Base-by-base conservation (phyloP, 2,113 vertebrate species). In the Anas platyrhynchos region DNA sequence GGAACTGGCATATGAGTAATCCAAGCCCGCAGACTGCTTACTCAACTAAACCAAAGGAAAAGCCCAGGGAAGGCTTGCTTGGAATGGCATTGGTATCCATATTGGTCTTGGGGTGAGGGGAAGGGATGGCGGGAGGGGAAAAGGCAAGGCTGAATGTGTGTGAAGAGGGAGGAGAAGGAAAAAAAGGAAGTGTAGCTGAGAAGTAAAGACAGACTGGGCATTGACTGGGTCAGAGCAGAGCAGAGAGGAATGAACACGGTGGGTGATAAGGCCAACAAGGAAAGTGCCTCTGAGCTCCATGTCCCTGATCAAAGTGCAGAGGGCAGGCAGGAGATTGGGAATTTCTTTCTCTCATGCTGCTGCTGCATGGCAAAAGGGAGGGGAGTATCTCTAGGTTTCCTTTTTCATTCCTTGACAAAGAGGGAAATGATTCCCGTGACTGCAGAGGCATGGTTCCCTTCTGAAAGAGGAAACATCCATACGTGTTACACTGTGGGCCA, bases 391-490 rank as follows among this genome's bases (percentile, higher is more conserved):
- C 66, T 76, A 62, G 6, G 16, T 65, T 78, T 88, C 62, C 16
- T 66, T 76, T 83, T 88, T 83, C 32, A 32, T 80, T 73, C 25
- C 41, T 56, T 92, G 86, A 55, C 15, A 52, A 65, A 76, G 58
- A 76, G 3, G 55, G 34, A 96, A 95, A 83, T 3, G 0, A 85
- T 79, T 86, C 14, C 55, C 41, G 41, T 76, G 50, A 26, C 66
- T 91, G 46, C 50, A 85, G 62, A 73, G 50, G 50, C 29, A 38
- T 12, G 5, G 31, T 76, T 95, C 66, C 77, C 55, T 85, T 92
- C 67, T 87, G 71, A 92, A 91, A 84, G 86, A 85, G 83, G 91
- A 95, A 96, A 69, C 71, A 55, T 74, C 54, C 63, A 43, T 67
- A 88, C 1, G 2, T 54, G 29, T 73, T 74, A 87, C 3, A 5